Evolutionary conservation across 2,797 vertebrate species (phyloP).

Genomic region (Diceros bicornis): DNA sequence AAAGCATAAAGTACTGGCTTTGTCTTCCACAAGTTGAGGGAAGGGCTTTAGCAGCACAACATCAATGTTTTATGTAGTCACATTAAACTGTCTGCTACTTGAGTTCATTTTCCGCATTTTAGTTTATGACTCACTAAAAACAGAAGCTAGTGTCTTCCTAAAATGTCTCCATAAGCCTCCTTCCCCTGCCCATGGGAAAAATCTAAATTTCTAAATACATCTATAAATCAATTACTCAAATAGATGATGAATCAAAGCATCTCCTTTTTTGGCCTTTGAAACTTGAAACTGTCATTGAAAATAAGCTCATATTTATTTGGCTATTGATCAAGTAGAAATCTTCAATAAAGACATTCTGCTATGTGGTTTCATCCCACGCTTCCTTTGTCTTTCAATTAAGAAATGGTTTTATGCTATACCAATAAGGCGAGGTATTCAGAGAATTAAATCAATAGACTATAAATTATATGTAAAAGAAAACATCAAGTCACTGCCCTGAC

Average conservation of each 20-base stretch:
- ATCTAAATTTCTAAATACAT: slow-evolving; percentile 57
- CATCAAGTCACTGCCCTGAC: slow-evolving; percentile 83
- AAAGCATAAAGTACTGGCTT: background rate
- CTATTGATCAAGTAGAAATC: slow-evolving; percentile 84
- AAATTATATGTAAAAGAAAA: slow-evolving; percentile 88
- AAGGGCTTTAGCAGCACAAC: background rate
- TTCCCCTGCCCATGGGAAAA: background rate
- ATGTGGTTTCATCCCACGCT: slow-evolving; percentile 78
- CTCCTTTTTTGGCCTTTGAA: slow-evolving; percentile 75
- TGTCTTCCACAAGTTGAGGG: slow-evolving; percentile 21
- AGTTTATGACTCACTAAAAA: slow-evolving; percentile 68
- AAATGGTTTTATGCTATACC: slow-evolving; percentile 81
- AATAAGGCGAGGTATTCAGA: slow-evolving; percentile 76
- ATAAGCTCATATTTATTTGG: slow-evolving; percentile 78
- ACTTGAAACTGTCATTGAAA: slow-evolving; percentile 80
- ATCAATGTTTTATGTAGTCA: slow-evolving; percentile 51
- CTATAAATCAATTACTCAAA: slow-evolving; percentile 63
- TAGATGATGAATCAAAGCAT: slow-evolving; percentile 58
- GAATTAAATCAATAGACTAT: slow-evolving; percentile 87
- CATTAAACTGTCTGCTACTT: slow-evolving; percentile 60
- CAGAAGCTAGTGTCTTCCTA: slow-evolving; percentile 58
- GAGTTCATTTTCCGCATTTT: slow-evolving; percentile 65
- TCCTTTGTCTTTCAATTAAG: slow-evolving; percentile 85
- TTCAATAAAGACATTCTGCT: slow-evolving; percentile 82
- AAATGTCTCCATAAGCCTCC: slow-evolving; percentile 55